Percentiles rank a stretch among this genome's conserved stretches.
Evolutionary conservation across 2,888 invertebrate genomes (phyloP).

Genomic region (Sinhomidia bicolor): DNA sequence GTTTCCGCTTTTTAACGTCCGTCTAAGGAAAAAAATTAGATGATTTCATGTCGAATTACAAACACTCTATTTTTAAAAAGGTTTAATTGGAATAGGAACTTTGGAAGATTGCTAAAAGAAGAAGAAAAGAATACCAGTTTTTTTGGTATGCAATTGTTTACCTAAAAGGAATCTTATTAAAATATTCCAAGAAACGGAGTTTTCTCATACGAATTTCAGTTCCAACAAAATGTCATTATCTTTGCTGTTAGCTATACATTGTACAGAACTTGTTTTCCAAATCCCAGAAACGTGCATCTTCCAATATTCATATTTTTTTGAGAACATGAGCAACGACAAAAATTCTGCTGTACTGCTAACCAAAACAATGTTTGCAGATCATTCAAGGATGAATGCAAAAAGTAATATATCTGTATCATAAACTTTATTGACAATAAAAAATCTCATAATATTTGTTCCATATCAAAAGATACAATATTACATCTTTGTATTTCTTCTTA

Average conservation of each 20-base stretch:
- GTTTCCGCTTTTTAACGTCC: too few species aligned
- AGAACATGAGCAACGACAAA: neutral
- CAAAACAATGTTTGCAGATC: constrained; percentile 16
- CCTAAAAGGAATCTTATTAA: neutral
- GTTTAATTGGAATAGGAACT: too few species aligned
- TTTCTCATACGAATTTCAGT: neutral
- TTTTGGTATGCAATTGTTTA: too few species aligned
- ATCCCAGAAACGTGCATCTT: neutral
- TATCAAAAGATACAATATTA: neutral
- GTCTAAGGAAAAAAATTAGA: too few species aligned
- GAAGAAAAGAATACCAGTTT: neutral
- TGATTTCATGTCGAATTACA: too few species aligned
- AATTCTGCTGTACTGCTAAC: neutral
- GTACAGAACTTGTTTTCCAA: too few species aligned
- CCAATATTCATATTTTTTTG: neutral
- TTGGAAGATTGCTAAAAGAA: neutral
- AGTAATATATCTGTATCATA: constrained; percentile 12
- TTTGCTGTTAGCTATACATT: neutral
- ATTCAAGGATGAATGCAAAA: constrained; percentile 19
- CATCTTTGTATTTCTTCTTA: neutral
- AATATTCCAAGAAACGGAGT: neutral
- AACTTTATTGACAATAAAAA: constrained; percentile 46
- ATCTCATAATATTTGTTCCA: neutral
- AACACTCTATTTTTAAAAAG: too few species aligned
- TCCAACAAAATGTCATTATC: constrained; percentile 9